Base-by-base conservation (phyloP, 2,888 invertebrate species). In the Craniophora ligustri region DNA sequence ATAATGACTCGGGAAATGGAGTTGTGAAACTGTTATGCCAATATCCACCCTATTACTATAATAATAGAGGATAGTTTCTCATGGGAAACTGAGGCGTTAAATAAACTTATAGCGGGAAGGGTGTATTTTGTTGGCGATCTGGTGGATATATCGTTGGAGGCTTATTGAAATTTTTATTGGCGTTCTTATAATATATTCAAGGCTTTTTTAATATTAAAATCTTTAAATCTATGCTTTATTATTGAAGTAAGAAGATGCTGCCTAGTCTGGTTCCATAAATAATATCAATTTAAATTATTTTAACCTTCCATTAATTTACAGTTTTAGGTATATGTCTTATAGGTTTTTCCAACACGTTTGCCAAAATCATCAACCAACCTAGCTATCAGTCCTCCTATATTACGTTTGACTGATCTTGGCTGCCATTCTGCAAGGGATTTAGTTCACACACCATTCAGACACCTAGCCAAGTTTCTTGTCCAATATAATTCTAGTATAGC, bases 1-100 rank as follows among this genome's bases (percentile, higher is more conserved):
- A 75, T 77, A 77, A 75, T 77, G 76, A 71, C 59, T 44, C 39
- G 50, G 67, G 63, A 72, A 77, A 75, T 77, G 66, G 63, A 74
- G 67, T 75, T 72, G 71, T 46, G 48, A 61, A 70, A 68, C 53
- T 54, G 60, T 53, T 71, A 76, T 55, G 68, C 55, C 57, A 67
- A 64, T 54, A 54, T 44, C 32, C 14, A 71, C 72, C 40, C 28
- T 71, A 67, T 54, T 0, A 5, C 13, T n/a, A 19, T 6, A 2
- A n/a, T 0, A 0, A 15, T 47, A 75, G 13, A 23, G 36, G 1
- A 5, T 32, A 32, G 45, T 56, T 59, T 59, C 6, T 6, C 19
- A n/a, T 32, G 28, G 18, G 38, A 13, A 0, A 1, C 4, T n/a
- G 11, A 41, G 60, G 67, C 42, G 67, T 62, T 67, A 67, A 80